Percentiles rank a stretch among this genome's conserved stretches.
phyloP scores from a whole-genome alignment of 1,140 invertebrate genomes.

The Pachypeltis micranthus region DNA sequence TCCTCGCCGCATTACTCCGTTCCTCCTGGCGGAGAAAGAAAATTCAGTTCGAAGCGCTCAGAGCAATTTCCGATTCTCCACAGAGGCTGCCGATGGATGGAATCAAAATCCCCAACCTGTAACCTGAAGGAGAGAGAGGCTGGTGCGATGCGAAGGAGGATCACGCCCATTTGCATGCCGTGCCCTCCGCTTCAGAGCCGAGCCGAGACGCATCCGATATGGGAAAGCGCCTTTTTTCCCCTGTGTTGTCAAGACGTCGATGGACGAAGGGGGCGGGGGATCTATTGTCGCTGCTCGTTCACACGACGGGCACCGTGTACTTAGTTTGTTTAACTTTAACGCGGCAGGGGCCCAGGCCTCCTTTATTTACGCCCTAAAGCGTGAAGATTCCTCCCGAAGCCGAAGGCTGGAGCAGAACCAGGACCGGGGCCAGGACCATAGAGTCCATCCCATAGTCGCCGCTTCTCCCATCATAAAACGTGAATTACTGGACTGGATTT shows the following conservation, averaged over 20 bases:
- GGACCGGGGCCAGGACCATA: no score
- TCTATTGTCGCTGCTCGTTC: constrained; percentile 7
- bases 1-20: no score
- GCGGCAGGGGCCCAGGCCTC: not conserved
- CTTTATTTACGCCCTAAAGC: not conserved
- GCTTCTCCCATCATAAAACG: no score
- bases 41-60: not conserved
- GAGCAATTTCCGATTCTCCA: constrained; percentile 6
- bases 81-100: not conserved
- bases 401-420: no score
- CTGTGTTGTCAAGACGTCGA: no score
- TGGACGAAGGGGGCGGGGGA: not conserved
- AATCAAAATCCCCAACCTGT: not conserved
- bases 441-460: no score
- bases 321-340: constrained; percentile 3
- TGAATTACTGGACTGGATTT: no score
- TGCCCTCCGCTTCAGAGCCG: not conserved
- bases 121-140: not conserved
- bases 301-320: constrained; percentile 6
- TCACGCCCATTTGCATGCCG: constrained; percentile 7
- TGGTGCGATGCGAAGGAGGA: not conserved
- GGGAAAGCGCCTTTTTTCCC: not conserved
- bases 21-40: no score
- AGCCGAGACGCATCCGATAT: not conserved
- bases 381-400: not conserved